Evolutionary conservation across 2,113 vertebrate genomes (phyloP), one percentile per base, ranked within the genome.

Genomic region (Monarcha castaneiventris): DNA sequence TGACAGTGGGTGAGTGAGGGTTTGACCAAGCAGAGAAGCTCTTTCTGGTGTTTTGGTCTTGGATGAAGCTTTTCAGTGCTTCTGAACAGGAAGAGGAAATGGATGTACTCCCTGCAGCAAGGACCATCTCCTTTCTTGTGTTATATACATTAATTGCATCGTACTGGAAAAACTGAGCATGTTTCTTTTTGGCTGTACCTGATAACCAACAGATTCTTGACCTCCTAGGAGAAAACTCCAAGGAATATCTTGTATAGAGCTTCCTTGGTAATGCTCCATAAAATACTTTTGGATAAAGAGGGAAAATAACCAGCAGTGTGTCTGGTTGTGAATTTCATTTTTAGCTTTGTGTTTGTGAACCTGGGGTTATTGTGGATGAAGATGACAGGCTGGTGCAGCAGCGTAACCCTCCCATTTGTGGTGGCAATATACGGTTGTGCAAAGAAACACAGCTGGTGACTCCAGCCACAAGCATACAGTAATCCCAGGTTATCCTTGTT

Each of bases 371-470:
- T 67, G n/a, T 11, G 48, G 23, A 27, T 51, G 33, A 86, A 56
- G 30, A 21, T 0, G 1, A 37, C 9, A 51, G n/a, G 9, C 33
- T 61, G 61, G 23, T 43, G 33, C 35, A 83, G 37, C 52, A 75
- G 20, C 4, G 11, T 71, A 39, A 16, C 6, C 19, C 20, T 62
- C 8, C 12, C 44, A n/a, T 15, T 10, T 13, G 21, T 20, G 22
- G 22, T 17, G 10, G 13, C 2, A 1, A 25, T 43, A 21, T 23
- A 46, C 13, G 51, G 30, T 2, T 0, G 6, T 22, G 27, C 30
- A 27, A 72, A 58, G 48, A 68, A 95, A 13, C 9, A 3, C 19
- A 33, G 33, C 11, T 27, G 18, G 25, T 35, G 39, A 33, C 16
- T 55, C 23, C 8, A 15, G 30, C 13, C 41, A 72, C 26, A 76